These are phyloP conservation scores for Callithrix jacchus DNA, from an alignment of 2,113 vertebrate genomes.

Conservation along the genomic window DNA sequence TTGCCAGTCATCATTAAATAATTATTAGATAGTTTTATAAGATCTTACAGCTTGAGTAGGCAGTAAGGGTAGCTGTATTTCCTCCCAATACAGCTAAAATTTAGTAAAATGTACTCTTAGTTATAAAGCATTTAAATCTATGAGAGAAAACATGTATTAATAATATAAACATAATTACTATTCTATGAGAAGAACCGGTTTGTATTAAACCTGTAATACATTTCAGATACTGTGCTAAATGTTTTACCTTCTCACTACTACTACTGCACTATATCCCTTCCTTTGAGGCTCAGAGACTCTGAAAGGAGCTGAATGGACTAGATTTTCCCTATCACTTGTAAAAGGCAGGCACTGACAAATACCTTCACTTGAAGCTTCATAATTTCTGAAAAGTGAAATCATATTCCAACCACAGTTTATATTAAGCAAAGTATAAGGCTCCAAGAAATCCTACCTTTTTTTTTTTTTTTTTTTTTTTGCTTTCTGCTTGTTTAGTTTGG, in stretches of 20 bases:
- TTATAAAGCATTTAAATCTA: not conserved
- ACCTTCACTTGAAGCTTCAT: not conserved
- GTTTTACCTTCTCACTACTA: not conserved
- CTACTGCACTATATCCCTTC: not conserved
- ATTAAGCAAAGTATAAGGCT: not conserved
- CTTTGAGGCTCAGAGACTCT: not conserved
- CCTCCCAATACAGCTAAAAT: not conserved
- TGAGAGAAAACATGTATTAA: not conserved
- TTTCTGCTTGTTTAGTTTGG: not conserved
- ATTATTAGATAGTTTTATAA: not conserved
- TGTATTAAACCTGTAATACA: not conserved
- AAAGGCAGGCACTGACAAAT: not conserved
- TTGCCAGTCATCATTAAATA: not conserved
- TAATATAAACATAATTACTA: not conserved
- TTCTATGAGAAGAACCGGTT: not conserved
- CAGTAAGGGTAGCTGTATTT: not conserved
- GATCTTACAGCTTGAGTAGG: not conserved
- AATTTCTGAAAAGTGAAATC: not conserved
- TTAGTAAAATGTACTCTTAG: not conserved
- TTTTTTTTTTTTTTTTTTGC: not conserved
- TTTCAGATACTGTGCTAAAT: not conserved
- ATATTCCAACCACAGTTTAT: not conserved
- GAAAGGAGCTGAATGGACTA: not conserved
- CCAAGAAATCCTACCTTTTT: not conserved
- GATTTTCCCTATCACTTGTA: not conserved